phyloP scores from a whole-genome alignment of 2,797 vertebrate genomes.

The Glyptemys insculpta region DNA sequence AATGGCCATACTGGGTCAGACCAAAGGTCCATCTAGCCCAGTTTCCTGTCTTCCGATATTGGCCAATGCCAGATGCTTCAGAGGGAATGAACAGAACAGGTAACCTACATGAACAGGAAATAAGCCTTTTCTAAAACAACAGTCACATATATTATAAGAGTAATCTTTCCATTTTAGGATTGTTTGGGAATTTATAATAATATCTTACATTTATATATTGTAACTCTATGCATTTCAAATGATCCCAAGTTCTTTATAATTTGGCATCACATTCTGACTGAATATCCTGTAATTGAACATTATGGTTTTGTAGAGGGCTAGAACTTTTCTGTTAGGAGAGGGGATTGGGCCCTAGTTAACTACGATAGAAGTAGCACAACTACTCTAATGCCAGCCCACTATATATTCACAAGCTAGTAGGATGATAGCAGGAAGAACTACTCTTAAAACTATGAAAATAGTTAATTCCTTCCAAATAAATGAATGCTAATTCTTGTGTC shows the following conservation, averaged over 20 bases:
- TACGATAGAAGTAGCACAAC: fast-evolving
- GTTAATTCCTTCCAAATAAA: background rate
- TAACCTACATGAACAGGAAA: background rate
- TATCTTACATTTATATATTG: background rate
- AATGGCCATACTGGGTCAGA: background rate
- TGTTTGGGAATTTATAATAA: background rate
- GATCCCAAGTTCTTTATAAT: background rate
- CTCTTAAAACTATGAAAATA: background rate
- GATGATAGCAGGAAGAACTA: background rate
- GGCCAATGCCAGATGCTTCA: background rate
- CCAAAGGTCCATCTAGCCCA: too few species aligned
- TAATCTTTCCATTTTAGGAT: background rate
- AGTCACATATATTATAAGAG: background rate
- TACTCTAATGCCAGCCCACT: background rate
- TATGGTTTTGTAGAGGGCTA: background rate
- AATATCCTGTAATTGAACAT: background rate
- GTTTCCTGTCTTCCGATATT: too few species aligned
- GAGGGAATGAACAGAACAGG: too few species aligned
- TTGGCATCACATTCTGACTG: background rate
- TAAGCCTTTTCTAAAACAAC: background rate
- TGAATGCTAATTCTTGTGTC: background rate
- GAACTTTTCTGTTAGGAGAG: background rate
- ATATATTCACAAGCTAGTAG: background rate
- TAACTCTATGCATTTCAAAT: background rate
- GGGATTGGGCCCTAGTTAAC: background rate